phyloP scores from a whole-genome alignment of 2,797 vertebrate species.

The Falco biarmicus region DNA sequence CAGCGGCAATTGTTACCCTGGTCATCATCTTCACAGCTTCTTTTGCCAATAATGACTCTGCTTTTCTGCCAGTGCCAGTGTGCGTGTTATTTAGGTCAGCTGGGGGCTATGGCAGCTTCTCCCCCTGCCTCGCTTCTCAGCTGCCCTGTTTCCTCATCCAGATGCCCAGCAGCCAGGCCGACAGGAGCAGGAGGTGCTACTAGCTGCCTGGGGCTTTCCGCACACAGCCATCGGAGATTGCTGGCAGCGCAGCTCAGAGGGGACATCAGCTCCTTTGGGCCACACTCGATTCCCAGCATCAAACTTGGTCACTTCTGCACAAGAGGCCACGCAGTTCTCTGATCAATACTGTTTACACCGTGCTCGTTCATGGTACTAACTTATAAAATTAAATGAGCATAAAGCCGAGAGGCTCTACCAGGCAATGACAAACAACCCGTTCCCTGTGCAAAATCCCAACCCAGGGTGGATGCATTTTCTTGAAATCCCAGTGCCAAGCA shows the following conservation, averaged over 20 bases:
- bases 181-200: background rate
- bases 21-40: constrained; percentile 61
- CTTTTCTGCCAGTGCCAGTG: background rate
- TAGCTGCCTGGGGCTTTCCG: background rate
- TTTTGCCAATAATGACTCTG: constrained; percentile 33
- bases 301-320: background rate
- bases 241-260: background rate
- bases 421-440: background rate
- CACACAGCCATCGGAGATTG: background rate
- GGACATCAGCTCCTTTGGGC: background rate
- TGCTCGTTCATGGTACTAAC: background rate
- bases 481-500: background rate
- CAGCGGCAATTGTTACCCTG: background rate
- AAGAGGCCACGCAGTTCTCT: background rate
- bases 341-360: background rate
- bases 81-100: constrained; percentile 45
- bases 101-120: background rate
- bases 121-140: background rate
- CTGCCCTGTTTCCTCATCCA: background rate
- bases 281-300: background rate
- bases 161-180: accelerated
- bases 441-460: background rate
- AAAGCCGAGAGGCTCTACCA: background rate
- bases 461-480: background rate
- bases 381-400: background rate